Percentiles rank a stretch among this genome's conserved stretches.
These are phyloP conservation scores for Ricordea florida DNA, from an alignment of 92 coral and sea anemone species.

Conservation along the genomic window DNA sequence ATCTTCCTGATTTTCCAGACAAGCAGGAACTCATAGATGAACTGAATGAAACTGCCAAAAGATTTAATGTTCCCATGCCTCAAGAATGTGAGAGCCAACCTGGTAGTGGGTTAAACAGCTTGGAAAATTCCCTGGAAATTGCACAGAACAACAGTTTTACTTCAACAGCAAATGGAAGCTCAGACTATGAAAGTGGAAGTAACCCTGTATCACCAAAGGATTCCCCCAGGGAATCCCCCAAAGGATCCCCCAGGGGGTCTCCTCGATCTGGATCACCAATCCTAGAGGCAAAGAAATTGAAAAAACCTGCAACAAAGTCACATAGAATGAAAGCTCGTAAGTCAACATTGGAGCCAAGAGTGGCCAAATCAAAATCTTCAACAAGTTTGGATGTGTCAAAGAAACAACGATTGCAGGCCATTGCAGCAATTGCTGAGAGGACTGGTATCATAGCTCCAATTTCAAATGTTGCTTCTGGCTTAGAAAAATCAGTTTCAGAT, in stretches of 20 bases:
- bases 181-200: conserved; percentile 77
- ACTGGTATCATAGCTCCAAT: conserved; percentile 97
- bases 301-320: conserved; percentile 40
- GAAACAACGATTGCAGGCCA: conserved; percentile 89
- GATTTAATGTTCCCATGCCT: conserved; percentile 57
- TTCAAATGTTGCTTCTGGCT: conserved; percentile 71
- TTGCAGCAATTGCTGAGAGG: conserved; percentile 92
- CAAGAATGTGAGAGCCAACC: conserved; percentile 41
- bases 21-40: conserved; percentile 81
- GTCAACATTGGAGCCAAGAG: conserved; percentile 38
- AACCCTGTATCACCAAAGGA: conserved; percentile 60
- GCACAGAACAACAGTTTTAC: conserved; percentile 18
- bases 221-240: conserved; percentile 46
- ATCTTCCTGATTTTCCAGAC: conserved; percentile 93
- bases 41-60: conserved; percentile 73
- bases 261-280: conserved; percentile 34
- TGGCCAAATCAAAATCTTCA: conserved; percentile 80
- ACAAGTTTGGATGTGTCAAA: conserved; percentile 76
- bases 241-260: conserved; percentile 10
- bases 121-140: conserved; percentile 66
- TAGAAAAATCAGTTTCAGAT: conserved; percentile 85
- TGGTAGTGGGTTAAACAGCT: conserved; percentile 67
- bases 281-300: conserved; percentile 44
- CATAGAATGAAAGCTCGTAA: conserved; percentile 56
- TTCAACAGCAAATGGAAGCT: conserved; percentile 48